These are phyloP conservation scores for Austrolebias charrua DNA, from an alignment of 2,797 vertebrate species.

Conservation along the genomic window DNA sequence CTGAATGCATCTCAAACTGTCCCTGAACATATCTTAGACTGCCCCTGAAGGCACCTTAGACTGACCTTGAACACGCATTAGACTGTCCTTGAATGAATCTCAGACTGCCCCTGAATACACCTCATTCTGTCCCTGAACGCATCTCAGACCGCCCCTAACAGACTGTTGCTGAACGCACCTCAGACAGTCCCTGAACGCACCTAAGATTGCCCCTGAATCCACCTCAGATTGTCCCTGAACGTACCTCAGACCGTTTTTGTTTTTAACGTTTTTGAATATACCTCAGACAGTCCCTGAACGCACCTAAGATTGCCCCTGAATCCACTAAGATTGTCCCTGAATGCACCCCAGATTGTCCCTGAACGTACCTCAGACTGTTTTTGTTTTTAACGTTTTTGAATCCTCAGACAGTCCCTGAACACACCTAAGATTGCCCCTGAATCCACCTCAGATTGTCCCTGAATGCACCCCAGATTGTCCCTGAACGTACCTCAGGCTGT, in stretches of 20 bases:
- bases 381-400: too few relatives aligned
- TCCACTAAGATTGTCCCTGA: too few relatives aligned
- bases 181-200: too few relatives aligned
- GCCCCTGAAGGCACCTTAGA: neutral
- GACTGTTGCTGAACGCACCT: slow-evolving; percentile 29
- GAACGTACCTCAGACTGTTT: neutral
- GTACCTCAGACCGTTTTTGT: too few relatives aligned
- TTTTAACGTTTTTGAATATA: too few relatives aligned
- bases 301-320: neutral
- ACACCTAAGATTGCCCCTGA: too few relatives aligned
- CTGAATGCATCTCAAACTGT: neutral
- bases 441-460: too few relatives aligned
- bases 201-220: too few relatives aligned
- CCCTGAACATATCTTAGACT: too few relatives aligned
- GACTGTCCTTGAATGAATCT: too few relatives aligned
- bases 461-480: neutral
- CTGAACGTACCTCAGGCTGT: neutral
- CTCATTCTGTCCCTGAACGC: too few relatives aligned
- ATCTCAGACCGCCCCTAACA: neutral
- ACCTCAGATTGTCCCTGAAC: neutral
- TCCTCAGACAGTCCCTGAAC: too few relatives aligned
- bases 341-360: neutral
- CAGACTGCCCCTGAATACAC: neutral
- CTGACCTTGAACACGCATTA: slow-evolving; percentile 12
- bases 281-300: slow-evolving; percentile 6